Evolutionary conservation across 2,113 vertebrate genomes (phyloP).

Genomic region (Lepus timidus): DNA sequence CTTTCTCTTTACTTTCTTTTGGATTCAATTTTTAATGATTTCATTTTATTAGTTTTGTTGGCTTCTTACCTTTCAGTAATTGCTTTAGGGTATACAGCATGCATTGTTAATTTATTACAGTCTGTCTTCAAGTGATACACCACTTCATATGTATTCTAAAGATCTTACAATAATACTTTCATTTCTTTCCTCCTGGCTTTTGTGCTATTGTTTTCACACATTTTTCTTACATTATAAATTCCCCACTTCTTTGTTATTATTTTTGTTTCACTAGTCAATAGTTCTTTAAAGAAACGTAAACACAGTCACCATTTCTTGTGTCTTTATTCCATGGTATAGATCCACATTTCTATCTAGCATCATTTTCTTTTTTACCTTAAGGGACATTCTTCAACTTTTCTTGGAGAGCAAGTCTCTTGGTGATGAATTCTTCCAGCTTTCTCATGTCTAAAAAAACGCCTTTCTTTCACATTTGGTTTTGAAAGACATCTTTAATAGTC

Average conservation of each 20-base stretch:
- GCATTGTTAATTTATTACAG: not conserved
- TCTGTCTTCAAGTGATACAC: not conserved
- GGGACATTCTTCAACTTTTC: not conserved
- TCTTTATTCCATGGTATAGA: not conserved
- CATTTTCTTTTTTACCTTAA: not conserved
- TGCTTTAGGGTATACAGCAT: not conserved
- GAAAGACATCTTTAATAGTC: constrained; percentile 39
- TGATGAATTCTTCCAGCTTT: constrained; percentile 23
- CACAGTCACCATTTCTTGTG: not conserved
- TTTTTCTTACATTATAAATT: not conserved
- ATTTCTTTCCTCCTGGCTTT: not conserved
- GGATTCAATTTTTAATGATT: not conserved
- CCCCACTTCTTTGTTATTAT: not conserved
- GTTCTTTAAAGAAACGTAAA: constrained; percentile 24
- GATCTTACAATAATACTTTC: constrained; percentile 1
- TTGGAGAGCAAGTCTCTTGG: not conserved
- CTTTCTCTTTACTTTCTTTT: constrained; percentile 11
- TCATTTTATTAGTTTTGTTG: constrained; percentile 32
- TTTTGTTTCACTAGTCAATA: not conserved
- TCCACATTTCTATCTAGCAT: not conserved
- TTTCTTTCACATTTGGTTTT: not conserved
- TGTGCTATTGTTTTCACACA: not conserved
- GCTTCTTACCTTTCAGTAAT: not conserved
- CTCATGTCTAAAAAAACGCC: not conserved
- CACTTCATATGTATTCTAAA: not conserved